phyloP scores from a whole-genome alignment of 2,113 vertebrate genomes.

The Brienomyrus brachyistius region DNA sequence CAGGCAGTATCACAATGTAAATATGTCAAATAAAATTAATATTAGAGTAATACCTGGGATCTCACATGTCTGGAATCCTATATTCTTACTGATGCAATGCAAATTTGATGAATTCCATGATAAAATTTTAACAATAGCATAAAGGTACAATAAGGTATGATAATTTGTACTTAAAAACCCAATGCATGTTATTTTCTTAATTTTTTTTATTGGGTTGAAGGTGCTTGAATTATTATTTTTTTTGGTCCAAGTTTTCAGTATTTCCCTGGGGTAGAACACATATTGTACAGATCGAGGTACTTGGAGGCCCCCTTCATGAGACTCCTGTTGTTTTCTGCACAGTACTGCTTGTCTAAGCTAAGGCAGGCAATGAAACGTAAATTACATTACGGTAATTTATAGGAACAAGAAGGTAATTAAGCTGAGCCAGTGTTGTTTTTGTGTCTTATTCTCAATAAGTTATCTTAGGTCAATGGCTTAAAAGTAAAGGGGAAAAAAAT shows the following conservation, averaged over 20 bases:
- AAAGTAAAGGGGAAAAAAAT: neutral
- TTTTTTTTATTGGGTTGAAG: neutral
- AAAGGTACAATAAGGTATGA: neutral
- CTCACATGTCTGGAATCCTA: neutral
- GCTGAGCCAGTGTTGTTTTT: neutral
- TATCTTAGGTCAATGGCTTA: neutral
- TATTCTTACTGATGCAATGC: neutral
- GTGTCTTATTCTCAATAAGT: neutral
- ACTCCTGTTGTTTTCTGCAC: neutral
- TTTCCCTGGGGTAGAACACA: neutral
- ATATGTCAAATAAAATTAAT: neutral
- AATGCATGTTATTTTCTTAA: neutral
- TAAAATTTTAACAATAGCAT: neutral
- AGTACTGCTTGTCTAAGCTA: too few relatives aligned
- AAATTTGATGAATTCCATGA: neutral
- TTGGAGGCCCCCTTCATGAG: neutral
- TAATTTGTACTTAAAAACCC: neutral
- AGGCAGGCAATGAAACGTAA: neutral
- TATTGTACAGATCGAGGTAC: neutral
- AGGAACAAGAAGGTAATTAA: neutral
- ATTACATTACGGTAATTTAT: neutral
- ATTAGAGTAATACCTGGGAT: neutral
- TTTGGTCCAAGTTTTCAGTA: neutral
- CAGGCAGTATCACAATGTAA: neutral
- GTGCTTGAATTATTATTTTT: neutral